Evolutionary conservation across 2,888 invertebrate species (phyloP).

Genomic region (Rhaphigaster nebulosa): DNA sequence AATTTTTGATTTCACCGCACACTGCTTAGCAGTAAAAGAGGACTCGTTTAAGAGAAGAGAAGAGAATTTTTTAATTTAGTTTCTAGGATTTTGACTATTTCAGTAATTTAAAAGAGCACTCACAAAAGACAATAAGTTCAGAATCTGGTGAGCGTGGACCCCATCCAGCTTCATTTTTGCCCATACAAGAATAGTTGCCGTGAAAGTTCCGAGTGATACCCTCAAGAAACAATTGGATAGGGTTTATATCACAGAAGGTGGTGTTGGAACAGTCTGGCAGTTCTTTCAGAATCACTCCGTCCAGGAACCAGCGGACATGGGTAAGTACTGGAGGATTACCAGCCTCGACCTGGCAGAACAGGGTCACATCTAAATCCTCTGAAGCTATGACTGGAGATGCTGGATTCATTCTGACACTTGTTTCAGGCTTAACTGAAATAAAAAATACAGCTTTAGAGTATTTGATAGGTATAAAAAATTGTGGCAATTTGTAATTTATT

Average conservation of each 20-base stretch:
- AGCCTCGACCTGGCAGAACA: slow-evolving; percentile 82
- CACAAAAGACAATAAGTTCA: slow-evolving; percentile 86
- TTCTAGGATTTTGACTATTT: too few species aligned
- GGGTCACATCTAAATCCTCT: slow-evolving; percentile 83
- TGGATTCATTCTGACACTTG: slow-evolving; percentile 82
- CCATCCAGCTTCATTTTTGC: slow-evolving; percentile 91
- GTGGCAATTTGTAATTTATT: too few species aligned
- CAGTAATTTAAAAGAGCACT: slow-evolving; percentile 68
- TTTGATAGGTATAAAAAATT: neutral
- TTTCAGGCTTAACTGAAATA: slow-evolving; percentile 81
- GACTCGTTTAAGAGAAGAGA: too few species aligned
- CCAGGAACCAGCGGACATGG: slow-evolving; percentile 88
- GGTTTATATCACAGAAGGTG: slow-evolving; percentile 86
- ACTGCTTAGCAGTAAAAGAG: too few species aligned
- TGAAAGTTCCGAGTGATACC: slow-evolving; percentile 90
- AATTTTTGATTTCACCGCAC: too few species aligned
- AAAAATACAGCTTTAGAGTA: slow-evolving; percentile 33
- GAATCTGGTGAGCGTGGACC: slow-evolving; percentile 83
- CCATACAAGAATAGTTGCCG: slow-evolving; percentile 94
- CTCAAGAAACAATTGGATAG: slow-evolving; percentile 86
- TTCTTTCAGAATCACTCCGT: slow-evolving; percentile 86
- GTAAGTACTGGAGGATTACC: slow-evolving; percentile 83
- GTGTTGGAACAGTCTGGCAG: slow-evolving; percentile 83
- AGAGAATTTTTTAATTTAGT: too few species aligned
- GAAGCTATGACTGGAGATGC: slow-evolving; percentile 83